Percentiles rank a stretch among this genome's conserved stretches.
phyloP scores from a whole-genome alignment of 2,113 vertebrate genomes.

The Condylura cristata region DNA sequence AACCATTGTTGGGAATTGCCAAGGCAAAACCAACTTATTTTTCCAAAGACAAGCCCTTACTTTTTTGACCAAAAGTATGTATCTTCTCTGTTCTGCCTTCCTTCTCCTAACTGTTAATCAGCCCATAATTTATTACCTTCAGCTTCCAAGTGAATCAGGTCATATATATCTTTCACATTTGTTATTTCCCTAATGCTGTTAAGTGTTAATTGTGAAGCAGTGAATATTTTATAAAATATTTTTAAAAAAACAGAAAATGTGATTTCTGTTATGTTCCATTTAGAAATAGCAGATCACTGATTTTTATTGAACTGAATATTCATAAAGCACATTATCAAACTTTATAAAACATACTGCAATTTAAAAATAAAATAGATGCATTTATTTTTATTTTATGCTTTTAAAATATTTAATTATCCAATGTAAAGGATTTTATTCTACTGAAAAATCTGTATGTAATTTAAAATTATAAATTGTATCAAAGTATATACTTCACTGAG shows the following conservation, averaged over 20 bases:
- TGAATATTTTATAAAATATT: conserved; percentile 7
- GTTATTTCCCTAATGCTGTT: neutral
- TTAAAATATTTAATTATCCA: neutral
- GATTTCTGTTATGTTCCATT: neutral
- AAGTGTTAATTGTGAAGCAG: neutral
- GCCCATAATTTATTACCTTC: neutral
- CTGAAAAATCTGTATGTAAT: neutral
- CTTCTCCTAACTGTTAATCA: neutral
- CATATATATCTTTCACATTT: neutral
- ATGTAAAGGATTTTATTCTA: neutral
- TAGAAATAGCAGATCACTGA: neutral
- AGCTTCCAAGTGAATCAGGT: neutral
- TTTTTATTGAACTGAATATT: conserved; percentile 6
- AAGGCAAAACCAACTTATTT: neutral
- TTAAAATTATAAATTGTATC: neutral
- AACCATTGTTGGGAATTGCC: neutral
- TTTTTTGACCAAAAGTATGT: neutral
- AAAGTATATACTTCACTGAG: neutral
- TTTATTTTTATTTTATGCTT: neutral
- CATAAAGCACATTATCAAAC: neutral
- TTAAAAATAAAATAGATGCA: neutral
- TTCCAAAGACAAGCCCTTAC: neutral
- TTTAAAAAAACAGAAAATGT: neutral
- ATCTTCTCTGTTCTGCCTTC: neutral
- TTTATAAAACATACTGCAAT: neutral